Evolutionary conservation across 2,888 invertebrate genomes (phyloP), one percentile per base, ranked within the genome.

Genomic region (Copidosoma aretas): DNA sequence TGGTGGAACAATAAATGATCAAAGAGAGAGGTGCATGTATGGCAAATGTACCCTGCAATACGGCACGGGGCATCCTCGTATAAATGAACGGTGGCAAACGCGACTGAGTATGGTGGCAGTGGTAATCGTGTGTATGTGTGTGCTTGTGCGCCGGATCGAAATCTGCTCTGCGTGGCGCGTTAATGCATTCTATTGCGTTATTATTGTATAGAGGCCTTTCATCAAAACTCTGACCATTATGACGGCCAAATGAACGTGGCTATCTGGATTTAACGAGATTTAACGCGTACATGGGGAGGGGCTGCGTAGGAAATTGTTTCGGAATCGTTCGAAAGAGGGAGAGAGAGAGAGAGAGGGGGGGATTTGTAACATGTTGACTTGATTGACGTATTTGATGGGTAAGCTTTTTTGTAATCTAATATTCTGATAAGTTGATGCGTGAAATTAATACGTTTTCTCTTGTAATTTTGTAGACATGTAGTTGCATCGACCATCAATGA

Each of bases 141-240:
- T 32, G 32, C 32, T 3, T 32, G 32, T 8, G 32, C 32, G 32
- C 32, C 8, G 4, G 32, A 32, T 32, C 32, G 32, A 32, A 32
- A 32, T 32, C 32, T 32, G 4, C 32, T 8, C 32, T 8, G 15
- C n/a, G 32, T 67, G 74, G 70, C 74, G 72, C 74, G 76, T 66
- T 56, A 54, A 60, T 51, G 49, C 60, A 39, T 60, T 49, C 41
- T n/a, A 1, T 60, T 52, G 25, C 52, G 53, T 53, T 67, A 53
- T 32, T 32, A 32, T 32, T 32, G 8, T 32, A 32, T 32, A 62
- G 43, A 17, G 32, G 52, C 62, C 57, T 56, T 58, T 67, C 25
- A 60, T 61, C 53, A 67, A 67, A 62, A 32, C 49, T 46, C 10
- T 32, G 41, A 10, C 46, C 39, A 60, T 60, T 51, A 56, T 39